Percentiles rank a stretch among this genome's conserved stretches.
Evolutionary conservation across 2,797 vertebrate species (phyloP).

Genomic region (Enteromius unitaeniatus): DNA sequence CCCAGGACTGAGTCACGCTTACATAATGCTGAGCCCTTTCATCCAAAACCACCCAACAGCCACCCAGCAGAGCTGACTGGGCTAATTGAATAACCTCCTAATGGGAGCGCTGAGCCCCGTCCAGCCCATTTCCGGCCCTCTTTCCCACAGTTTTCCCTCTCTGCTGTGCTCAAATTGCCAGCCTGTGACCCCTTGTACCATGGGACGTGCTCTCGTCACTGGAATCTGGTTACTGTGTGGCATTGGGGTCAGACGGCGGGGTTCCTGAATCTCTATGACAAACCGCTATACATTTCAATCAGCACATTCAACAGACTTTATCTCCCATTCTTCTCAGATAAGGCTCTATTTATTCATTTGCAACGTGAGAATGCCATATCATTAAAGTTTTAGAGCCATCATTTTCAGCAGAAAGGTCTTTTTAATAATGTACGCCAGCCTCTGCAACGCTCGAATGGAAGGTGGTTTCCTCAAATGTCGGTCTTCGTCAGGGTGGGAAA

Average conservation of each 20-base stretch:
- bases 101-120: conserved; percentile 41
- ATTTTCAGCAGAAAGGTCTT: conserved; percentile 60
- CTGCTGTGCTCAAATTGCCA: conserved; percentile 36
- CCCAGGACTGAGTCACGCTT: conserved; percentile 74
- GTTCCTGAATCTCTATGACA: conserved; percentile 26
- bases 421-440: conserved; percentile 62
- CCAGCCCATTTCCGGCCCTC: conserved; percentile 42
- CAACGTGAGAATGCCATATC: conserved; percentile 63
- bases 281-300: conserved; percentile 16
- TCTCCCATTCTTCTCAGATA: conserved; percentile 55
- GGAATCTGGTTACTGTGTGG: conserved; percentile 27
- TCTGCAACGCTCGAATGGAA: conserved; percentile 45
- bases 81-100: conserved; percentile 59
- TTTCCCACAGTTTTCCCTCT: conserved; percentile 40
- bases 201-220: conserved; percentile 43
- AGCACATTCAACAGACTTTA: conserved; percentile 29
- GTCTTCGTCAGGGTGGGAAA: conserved; percentile 39
- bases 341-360: conserved; percentile 57
- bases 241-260: not conserved
- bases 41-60: conserved; percentile 68
- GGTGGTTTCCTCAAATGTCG: conserved; percentile 49
- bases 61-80: conserved; percentile 49
- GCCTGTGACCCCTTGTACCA: conserved; percentile 50
- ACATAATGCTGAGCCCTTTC: conserved; percentile 77
- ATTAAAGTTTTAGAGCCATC: conserved; percentile 68